Percentiles rank a stretch among this genome's conserved stretches.
phyloP scores from a whole-genome alignment of 2,797 vertebrate species.

The Periparus ater region DNA sequence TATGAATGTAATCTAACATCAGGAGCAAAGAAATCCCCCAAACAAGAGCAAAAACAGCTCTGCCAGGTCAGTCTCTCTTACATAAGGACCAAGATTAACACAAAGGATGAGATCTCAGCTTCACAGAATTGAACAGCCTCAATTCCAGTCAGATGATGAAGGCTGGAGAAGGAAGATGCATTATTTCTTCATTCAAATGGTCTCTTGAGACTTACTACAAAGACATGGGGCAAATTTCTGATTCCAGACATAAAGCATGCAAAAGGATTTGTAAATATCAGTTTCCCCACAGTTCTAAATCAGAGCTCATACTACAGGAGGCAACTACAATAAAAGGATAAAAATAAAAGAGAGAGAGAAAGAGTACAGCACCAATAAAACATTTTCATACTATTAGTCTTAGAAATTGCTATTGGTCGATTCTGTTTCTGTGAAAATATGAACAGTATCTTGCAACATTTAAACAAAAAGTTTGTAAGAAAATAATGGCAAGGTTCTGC shows the following conservation, averaged over 20 bases:
- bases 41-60: neutral
- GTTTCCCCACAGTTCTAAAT: neutral
- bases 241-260: neutral
- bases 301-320: neutral
- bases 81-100: neutral
- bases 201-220: neutral
- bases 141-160: neutral
- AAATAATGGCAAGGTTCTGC: neutral
- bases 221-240: neutral
- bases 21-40: neutral
- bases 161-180: neutral
- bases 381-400: neutral
- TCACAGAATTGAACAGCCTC: neutral
- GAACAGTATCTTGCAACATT: neutral
- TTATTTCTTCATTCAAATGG: neutral
- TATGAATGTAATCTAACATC: neutral
- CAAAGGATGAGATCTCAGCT: neutral
- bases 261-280: neutral
- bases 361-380: neutral
- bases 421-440: neutral
- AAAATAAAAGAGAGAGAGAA: neutral
- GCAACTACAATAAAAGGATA: neutral
- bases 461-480: neutral
- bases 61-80: neutral
- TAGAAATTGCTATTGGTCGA: neutral